Base-by-base conservation (phyloP, 2,888 invertebrate species). In the Drosophila buzzatii region DNA sequence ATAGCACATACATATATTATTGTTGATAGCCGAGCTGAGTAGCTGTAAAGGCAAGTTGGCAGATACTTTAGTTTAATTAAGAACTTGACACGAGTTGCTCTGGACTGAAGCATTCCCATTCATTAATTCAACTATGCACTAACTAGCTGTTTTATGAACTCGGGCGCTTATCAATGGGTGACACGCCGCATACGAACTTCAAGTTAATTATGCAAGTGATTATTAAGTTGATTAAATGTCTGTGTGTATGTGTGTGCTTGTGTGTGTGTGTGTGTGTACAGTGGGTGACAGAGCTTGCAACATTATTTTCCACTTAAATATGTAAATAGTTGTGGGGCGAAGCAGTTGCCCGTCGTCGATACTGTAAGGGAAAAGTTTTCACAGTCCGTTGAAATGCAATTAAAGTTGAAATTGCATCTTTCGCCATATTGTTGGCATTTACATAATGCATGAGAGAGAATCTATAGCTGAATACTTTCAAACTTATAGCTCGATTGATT, bases 331-430 rank as follows among this genome's bases (percentile, higher is more conserved):
- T 33, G 61, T 44, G 14, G 31, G 12, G n/a, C 20, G 31, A 18
- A 39, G 27, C n/a, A 3, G 45, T 35, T 42, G 31, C 10, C 27
- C 49, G 35, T 59, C 39, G 42, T 6, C 37, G 35, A 64, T 45
- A 64, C 44, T 37, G 55, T 3, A 61, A 69, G 64, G 66, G 52
- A 42, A 56, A 74, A 44, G 56, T 82, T 79, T 44, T 20, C 20
- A 20, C 58, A 47, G 67, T 73, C 62, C 59, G 75, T 77, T 68
- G 70, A 70, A 88, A 85, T 80, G 81, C 73, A 88, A 84, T 85
- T 84, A 88, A 80, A 82, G 86, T 88, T 85, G 66, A 75, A 88
- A 76, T 78, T 84, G 81, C 81, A 70, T 74, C 71, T 82, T 63
- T 66, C 62, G 58, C 58, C 52, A 56, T 74, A 41, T 68, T 44